Evolutionary conservation across 2,797 vertebrate genomes (phyloP), one percentile per base, ranked within the genome.

Genomic region (Cephalopachus bancanus): DNA sequence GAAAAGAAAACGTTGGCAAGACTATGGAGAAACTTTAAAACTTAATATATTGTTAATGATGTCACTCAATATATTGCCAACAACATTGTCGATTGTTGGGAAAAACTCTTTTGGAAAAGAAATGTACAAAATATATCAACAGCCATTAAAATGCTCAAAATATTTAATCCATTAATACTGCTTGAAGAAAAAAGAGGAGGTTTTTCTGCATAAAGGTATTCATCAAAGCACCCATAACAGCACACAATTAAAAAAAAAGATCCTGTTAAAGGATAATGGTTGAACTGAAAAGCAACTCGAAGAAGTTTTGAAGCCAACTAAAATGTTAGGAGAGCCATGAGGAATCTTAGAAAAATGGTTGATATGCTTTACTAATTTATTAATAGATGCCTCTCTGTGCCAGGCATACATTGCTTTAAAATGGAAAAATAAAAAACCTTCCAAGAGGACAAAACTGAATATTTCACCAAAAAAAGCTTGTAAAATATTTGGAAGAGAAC

Each of bases 401-500:
- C 78, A 91, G 69, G 60, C 67, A 71, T 22, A 76, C 17, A 79
- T 7, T 28, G 8, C 67, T 91, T 83, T 90, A 80, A 90, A 89
- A 55, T 93, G 33, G 37, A 94, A 92, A 96, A 88, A 80, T 26
- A 90, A 89, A 89, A 87, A 72, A 57, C 16, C 51, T 30, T 74
- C 49, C 37, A 65, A 65, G 44, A 64, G 44, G 33, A 91, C 4
- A 88, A 92, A 95, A 92, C 37, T 78, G 55, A 92, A 57, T 83
- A 80, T 76, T 95, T 94, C 24, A 89, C 9, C 76, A 87, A 71
- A 51, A 78, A 81, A 91, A 85, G 28, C n/a, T 71, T 62, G 88
- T 69, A 20, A 94, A 88, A 69, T 96, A 85, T 55, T 95, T 95
- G 22, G 44, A 96, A 92, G 49, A 90, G 11, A 97, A 90, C 49